Evolutionary conservation across 2,888 invertebrate genomes (phyloP), one percentile per base, ranked within the genome.

Genomic region (Lasioglossum lativentre): DNA sequence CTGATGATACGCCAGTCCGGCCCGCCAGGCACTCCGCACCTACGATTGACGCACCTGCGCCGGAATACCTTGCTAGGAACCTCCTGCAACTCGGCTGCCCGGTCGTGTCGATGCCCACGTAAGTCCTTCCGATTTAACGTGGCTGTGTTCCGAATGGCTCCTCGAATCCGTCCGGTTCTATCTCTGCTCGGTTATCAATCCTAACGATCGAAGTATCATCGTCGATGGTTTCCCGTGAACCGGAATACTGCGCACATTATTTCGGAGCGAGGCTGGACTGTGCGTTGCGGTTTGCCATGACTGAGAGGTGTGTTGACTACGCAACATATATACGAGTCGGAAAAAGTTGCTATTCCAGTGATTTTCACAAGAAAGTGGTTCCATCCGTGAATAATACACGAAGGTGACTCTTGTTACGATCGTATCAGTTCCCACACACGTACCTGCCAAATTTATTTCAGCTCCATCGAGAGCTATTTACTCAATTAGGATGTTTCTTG

Each of bases 31-130:
- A 92, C 79, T 91, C 92, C 56, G 91, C 92, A 91, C 92, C 94
- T 88, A 88, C 90, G 52, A 88, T 89, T 30, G 90, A 88, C 79
- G 91, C 94, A 91, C 94, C 94, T 88, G 93, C 93, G 84, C 94
- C 94, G 68, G 94, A 94, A 85, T 92, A 92, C 52, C 92, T 94
- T 74, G 94, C 94, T 23, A 91, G 93, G 52, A 94, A 92, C 81
- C 93, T 94, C 79, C 90, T 94, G 71, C 94, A 94, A 83, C 93
- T 94, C 86, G 94, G 94, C 92, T 94, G 94, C 90, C 94, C 94
- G 74, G 91, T 90, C 79, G 92, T 94, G 82, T 94, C 92, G 83
- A 94, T 94, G 93, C 94, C 93, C 80, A 92, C 92, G 94, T 94
- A 90, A 94, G 94, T 93, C 68, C 34, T 40, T 80, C 68, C 70